Conservation (phyloP, 2,888 invertebrate genomes). For the Hydropsyche betteni region DNA sequence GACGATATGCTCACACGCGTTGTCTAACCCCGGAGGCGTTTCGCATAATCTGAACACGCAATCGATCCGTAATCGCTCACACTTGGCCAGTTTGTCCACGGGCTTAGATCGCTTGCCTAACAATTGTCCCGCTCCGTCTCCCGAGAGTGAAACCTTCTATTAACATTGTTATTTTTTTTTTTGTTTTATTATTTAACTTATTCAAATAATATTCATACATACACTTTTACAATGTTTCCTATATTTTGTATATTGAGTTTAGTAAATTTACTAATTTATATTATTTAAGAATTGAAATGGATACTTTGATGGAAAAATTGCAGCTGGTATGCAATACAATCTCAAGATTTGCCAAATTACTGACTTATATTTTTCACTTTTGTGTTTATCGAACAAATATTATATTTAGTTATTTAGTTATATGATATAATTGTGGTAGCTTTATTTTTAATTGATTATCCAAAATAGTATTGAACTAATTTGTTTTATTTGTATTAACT, state of each 20-base stretch:
- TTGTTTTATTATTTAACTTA: constrained; percentile 19
- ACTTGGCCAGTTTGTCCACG: constrained; percentile 37
- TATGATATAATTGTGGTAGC: no score
- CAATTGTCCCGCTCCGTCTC: constrained; percentile 29
- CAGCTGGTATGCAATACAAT: constrained; percentile 7
- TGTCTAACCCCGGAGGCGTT: constrained; percentile 55
- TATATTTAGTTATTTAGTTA: no score
- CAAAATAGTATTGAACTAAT: no score
- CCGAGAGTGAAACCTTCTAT: constrained; percentile 50
- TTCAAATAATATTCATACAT: background rate
- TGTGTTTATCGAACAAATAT: no score
- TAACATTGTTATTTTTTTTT: constrained; percentile 34
- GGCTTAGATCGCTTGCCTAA: constrained; percentile 42
- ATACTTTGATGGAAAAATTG: background rate
- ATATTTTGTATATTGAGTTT: no score
- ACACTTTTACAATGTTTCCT: background rate
- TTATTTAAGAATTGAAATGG: no score
- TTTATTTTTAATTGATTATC: no score
- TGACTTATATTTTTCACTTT: no score
- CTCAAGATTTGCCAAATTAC: constrained; percentile 7
- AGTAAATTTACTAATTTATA: no score
- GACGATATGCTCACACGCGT: constrained; percentile 34
- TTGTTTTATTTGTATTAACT: no score
- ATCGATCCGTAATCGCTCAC: constrained; percentile 33
- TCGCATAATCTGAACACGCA: constrained; percentile 29